Percentiles rank a stretch among this genome's conserved stretches.
Conservation (phyloP, 92 coral and sea anemone genomes). For the Phenganax subtilis region DNA sequence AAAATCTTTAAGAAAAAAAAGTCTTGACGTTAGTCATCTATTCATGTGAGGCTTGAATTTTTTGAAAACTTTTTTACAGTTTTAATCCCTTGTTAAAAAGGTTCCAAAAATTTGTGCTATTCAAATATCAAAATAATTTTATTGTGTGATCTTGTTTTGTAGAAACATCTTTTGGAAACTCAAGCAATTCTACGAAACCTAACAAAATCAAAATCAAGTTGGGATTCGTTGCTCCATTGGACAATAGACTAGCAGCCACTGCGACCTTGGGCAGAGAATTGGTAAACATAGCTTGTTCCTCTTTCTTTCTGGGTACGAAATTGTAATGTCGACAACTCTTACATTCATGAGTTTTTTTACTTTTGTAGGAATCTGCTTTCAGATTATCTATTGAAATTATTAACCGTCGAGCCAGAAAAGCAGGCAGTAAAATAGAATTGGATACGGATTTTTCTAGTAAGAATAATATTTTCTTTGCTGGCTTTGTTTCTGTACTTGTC, state of each 20-base stretch:
- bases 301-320: neutral
- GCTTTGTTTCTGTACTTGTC: neutral
- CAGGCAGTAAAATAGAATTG: constrained; percentile 66
- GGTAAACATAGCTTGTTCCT: constrained; percentile 50
- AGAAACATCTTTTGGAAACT: constrained; percentile 9
- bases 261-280: constrained; percentile 77
- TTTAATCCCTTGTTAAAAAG: too few relatives aligned
- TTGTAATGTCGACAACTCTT: neutral
- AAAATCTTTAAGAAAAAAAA: neutral
- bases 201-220: constrained; percentile 83
- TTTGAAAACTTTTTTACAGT: neutral
- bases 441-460: constrained; percentile 82
- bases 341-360: neutral
- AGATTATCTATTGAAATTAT: constrained; percentile 79
- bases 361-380: constrained; percentile 83
- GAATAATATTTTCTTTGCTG: constrained; percentile 1
- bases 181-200: constrained; percentile 39
- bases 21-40: neutral
- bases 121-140: neutral
- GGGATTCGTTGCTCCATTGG: constrained; percentile 88
- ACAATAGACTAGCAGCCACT: constrained; percentile 81
- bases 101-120: neutral
- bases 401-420: constrained; percentile 58
- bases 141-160: neutral
- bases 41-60: neutral